Base-by-base conservation (phyloP, 2,797 vertebrate genomes). In the Acanthis flammea region DNA sequence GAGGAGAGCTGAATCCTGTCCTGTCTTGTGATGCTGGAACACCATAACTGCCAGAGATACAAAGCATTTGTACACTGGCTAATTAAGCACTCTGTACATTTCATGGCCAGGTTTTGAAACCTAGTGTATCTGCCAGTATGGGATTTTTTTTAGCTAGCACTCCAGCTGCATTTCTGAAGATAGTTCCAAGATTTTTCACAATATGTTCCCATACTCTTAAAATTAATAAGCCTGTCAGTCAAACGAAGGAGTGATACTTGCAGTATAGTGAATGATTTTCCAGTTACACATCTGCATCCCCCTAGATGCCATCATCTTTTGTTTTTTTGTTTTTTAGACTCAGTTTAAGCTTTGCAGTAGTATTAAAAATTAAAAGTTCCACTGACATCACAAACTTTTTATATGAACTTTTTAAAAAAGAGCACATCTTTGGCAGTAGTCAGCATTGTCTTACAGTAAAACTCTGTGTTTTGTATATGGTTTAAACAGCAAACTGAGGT, bases 161-260 rank as follows among this genome's bases (percentile, higher is more conserved):
- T 68, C 54, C 82, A 78, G 71, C 79, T 96, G 75, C 51, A 63
- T 90, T 74, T 91, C 79, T 86, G 73, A 87, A 91, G 71, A 55
- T 50, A 31, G n/a, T 74, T 92, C 84, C 68, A 90, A 65, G 72
- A 47, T 83, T 90, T 94, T 87, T 92, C 61, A 77, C 81, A 65
- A 6, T 62, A 21, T 92, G 63, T 88, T 97, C 86, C 66, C 35
- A 45, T 85, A 47, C 55, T 71, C 27, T 90, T 81, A n/a, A 91
- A 80, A 91, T 68, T 77, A 94, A 86, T 75, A 77, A 88, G 24
- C 51, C 33, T 93, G 63, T 90, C 86, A 76, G 63, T 88, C 80
- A 90, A 60, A 55, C 70, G n/a, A 58, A 70, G 28, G 54, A 68
- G 45, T 30, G 19, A 47, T 81, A 28, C 54, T 92, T 95, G 42